Base-by-base conservation (phyloP, 2,888 invertebrate species). In the Pristionchus exspectatus region DNA sequence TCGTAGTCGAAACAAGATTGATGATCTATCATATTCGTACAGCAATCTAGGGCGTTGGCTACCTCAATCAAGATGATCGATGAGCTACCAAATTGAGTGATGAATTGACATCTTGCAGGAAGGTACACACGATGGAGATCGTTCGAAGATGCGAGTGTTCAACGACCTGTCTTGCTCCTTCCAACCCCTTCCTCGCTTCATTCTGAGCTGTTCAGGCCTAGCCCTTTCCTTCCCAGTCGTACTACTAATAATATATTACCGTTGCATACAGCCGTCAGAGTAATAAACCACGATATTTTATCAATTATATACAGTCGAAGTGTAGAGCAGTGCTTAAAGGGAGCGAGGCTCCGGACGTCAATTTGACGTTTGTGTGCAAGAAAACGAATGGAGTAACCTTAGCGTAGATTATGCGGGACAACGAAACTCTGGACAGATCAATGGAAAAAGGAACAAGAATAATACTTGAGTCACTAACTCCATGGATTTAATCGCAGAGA, bases 81-180 rank as follows among this genome's bases (percentile, higher is more conserved):
- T 16, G 33, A 72, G 33, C 2, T 30, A 27, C 33, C 30, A 72
- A 72, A 74, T 74, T 74, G 16, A 33, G 30, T 38, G 38, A 38
- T 30, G 24, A 33, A 74, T 33, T 14, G 14, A n/a, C 30, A n/a
- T n/a, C 69, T 87, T 91, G 88, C 90, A 91, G 92, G 54, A 90
- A 90, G 38, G 90, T 92, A 7, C 87, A 92, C 18, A 90, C 90
- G 9, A 92, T 94, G 56, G 91, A 92, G 87, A 94, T 94, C 72
- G 90, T 94, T 30, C 93, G 94, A 21, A 92, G 93, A 87, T 94
- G 94, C 88, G 92, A 92, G 84, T 94, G 94, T 84, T 69, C 91
- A 59, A 81, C 88, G 30, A 87, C 91, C 30, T 90, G 91, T 84
- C 5, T 66, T 12, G 90, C 90, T 50, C 87, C 81, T 21, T 81